Percentiles rank a stretch among this genome's conserved stretches.
phyloP scores from a whole-genome alignment of 2,797 vertebrate genomes.

The Cynodonichthys magdalenae region DNA sequence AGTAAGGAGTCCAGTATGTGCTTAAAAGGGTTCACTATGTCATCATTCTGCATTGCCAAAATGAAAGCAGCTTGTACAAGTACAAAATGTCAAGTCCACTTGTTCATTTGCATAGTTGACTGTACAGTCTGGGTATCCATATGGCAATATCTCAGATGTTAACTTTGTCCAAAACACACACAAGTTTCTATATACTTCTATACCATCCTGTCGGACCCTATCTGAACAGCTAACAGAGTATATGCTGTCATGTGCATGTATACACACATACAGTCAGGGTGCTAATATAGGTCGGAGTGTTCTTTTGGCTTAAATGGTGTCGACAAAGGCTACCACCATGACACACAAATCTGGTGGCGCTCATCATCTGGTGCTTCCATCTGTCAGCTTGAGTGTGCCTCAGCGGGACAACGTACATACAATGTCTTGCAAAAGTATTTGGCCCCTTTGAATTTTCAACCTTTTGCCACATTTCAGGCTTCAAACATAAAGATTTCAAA shows the following conservation, averaged over 20 bases:
- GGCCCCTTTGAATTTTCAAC: too few relatives aligned
- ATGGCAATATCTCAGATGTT: slow-evolving; percentile 16
- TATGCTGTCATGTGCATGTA: background rate
- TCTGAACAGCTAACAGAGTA: background rate
- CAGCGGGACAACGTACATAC: slow-evolving; percentile 37
- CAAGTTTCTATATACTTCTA: slow-evolving; percentile 2
- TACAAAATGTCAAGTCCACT: slow-evolving; percentile 41
- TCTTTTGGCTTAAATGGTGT: slow-evolving; percentile 77
- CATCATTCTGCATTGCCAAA: slow-evolving; percentile 58
- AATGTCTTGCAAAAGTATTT: too few relatives aligned
- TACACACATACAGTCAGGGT: slow-evolving; percentile 37
- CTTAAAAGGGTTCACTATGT: slow-evolving; percentile 52
- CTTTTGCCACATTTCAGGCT: too few relatives aligned
- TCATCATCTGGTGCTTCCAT: slow-evolving; percentile 83
- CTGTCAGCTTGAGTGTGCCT: slow-evolving; percentile 67
- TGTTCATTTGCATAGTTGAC: slow-evolving; percentile 46
- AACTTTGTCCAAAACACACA: slow-evolving; percentile 16
- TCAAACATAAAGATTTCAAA: too few relatives aligned
- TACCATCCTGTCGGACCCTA: slow-evolving; percentile 10
- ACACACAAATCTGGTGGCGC: slow-evolving; percentile 76
- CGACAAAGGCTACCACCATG: slow-evolving; percentile 71
- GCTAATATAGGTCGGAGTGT: slow-evolving; percentile 73
- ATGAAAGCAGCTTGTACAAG: slow-evolving; percentile 56
- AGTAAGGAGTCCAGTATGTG: slow-evolving; percentile 35
- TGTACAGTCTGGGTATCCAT: slow-evolving; percentile 15